Percentiles rank a stretch among this genome's conserved stretches.
Evolutionary conservation across 2,888 invertebrate genomes (phyloP).

Genomic region (Monopis laevigella): DNA sequence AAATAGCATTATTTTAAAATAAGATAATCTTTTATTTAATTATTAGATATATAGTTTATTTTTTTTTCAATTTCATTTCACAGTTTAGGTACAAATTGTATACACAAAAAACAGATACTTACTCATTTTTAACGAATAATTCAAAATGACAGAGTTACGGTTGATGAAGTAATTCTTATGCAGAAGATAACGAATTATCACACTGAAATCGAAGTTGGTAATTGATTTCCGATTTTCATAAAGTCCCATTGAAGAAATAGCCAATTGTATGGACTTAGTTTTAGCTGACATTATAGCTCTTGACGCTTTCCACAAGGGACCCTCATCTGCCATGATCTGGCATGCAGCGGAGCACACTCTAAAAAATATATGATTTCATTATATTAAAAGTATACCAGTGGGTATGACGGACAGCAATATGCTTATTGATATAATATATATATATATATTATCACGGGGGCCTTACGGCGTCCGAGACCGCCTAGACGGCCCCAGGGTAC

Average conservation of each 20-base stretch:
- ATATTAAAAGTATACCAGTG: too few relatives aligned
- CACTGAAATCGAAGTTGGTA: slow-evolving; percentile 30
- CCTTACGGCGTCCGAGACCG: too few relatives aligned
- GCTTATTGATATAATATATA: too few relatives aligned
- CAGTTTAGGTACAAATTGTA: too few relatives aligned
- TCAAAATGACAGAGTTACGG: slow-evolving; percentile 27
- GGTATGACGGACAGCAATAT: neutral
- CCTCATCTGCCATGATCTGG: slow-evolving; percentile 35
- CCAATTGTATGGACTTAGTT: slow-evolving; percentile 23
- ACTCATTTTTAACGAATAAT: slow-evolving; percentile 38
- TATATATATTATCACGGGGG: too few relatives aligned
- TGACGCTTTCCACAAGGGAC: slow-evolving; percentile 35
- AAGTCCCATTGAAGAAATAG: slow-evolving; percentile 22
- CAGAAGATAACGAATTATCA: slow-evolving; percentile 31
- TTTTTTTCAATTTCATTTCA: too few relatives aligned
- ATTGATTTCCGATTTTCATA: slow-evolving; percentile 28
- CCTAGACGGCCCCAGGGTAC: too few relatives aligned
- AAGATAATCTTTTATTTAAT: too few relatives aligned
- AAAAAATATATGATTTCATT: too few relatives aligned
- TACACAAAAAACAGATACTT: slow-evolving; percentile 24
- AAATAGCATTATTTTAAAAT: too few relatives aligned
- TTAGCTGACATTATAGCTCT: slow-evolving; percentile 28
- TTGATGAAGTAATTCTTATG: slow-evolving; percentile 28
- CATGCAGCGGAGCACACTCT: slow-evolving; percentile 52
- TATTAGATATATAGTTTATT: too few relatives aligned